A percentile compares a stretch with the other conserved stretches of the same genome.
These are phyloP conservation scores for Pantherophis guttatus DNA, from an alignment of 2,113 vertebrate genomes.

Conservation along the genomic window DNA sequence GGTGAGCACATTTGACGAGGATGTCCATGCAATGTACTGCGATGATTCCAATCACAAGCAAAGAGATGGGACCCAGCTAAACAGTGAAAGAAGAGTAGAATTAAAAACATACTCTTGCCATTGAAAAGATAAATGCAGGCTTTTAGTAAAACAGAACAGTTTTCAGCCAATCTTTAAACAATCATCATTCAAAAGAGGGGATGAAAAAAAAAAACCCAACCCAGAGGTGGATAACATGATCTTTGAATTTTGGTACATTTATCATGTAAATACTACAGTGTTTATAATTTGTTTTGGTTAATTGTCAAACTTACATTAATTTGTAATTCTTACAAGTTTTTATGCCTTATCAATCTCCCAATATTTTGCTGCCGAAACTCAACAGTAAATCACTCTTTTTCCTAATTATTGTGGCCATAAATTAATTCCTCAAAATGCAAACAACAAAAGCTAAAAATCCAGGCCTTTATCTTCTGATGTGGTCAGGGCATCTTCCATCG, in stretches of 20 bases:
- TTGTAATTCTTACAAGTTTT: not conserved
- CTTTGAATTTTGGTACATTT: not conserved
- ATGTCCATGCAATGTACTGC: conserved; percentile 93
- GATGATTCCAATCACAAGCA: conserved; percentile 85
- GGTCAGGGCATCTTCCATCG: not conserved
- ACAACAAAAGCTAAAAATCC: not conserved
- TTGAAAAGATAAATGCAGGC: conserved; percentile 49
- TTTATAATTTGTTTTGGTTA: not conserved
- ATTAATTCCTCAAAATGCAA: not conserved
- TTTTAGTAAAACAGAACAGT: not conserved
- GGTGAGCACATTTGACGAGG: conserved; percentile 89
- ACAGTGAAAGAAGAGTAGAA: conserved; percentile 21
- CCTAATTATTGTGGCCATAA: not conserved
- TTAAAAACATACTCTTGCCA: conserved; percentile 54
- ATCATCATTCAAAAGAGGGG: not conserved
- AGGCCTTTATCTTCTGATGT: not conserved
- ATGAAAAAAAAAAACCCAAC: not conserved
- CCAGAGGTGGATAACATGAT: not conserved
- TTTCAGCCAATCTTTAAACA: not conserved
- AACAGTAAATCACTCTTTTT: not conserved
- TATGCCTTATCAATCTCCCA: not conserved
- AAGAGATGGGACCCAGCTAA: conserved; percentile 89
- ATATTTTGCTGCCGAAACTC: not conserved
- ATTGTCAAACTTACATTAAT: not conserved
- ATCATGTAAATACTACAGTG: not conserved